Conservation (phyloP, 2,888 invertebrate genomes). For the Eristalis arbustorum region DNA sequence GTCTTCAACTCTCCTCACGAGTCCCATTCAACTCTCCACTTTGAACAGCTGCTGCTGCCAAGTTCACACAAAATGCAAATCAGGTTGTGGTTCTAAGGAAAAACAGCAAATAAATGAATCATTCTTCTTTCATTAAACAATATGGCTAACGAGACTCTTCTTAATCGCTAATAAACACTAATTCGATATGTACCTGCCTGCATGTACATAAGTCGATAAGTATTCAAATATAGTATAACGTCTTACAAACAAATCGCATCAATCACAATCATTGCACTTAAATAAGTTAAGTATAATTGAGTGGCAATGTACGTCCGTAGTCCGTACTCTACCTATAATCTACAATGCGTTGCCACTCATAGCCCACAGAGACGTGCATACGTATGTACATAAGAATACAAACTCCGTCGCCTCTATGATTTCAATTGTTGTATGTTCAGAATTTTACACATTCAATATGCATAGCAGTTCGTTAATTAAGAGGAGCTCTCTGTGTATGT, state of each 20-base stretch:
- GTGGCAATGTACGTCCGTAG: background rate
- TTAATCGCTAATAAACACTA: background rate
- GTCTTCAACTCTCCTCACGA: background rate
- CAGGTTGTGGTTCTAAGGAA: background rate
- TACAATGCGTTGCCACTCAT: background rate
- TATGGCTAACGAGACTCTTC: background rate
- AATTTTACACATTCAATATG: slow-evolving; percentile 34
- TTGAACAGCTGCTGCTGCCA: background rate
- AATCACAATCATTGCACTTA: background rate
- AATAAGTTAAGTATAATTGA: background rate
- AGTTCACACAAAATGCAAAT: background rate
- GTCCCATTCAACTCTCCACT: background rate
- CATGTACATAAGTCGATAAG: too few relatives aligned
- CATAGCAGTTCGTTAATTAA: slow-evolving; percentile 40
- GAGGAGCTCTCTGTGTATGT: slow-evolving; percentile 16
- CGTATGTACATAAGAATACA: background rate
- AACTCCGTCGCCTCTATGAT: background rate
- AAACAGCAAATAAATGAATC: background rate
- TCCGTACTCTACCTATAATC: background rate
- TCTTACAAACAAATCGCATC: background rate
- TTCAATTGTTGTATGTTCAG: slow-evolving; percentile 31
- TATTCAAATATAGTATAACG: background rate
- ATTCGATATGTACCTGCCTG: background rate
- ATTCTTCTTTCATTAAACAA: background rate
- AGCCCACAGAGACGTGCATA: background rate